Evolutionary conservation across 2,113 vertebrate species (phyloP).

Genomic region (Paralichthys olivaceus): DNA sequence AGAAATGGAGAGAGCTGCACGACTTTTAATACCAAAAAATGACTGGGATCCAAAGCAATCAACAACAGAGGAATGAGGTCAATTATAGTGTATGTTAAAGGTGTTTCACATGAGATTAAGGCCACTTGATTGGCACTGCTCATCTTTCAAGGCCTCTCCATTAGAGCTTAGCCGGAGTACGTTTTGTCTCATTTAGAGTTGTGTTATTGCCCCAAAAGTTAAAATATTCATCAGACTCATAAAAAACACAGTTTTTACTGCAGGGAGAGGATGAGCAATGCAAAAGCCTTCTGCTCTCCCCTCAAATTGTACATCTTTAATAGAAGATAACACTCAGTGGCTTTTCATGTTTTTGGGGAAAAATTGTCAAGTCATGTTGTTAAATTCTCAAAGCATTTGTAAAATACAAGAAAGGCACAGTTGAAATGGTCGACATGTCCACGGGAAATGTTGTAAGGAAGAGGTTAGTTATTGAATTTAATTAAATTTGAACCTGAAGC

Average conservation of each 20-base stretch:
- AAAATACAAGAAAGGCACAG: constrained; percentile 51
- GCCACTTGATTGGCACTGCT: constrained; percentile 50
- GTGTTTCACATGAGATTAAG: constrained; percentile 28
- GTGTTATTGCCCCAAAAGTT: constrained; percentile 77
- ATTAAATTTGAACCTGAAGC: constrained; percentile 49
- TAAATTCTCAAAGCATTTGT: constrained; percentile 55
- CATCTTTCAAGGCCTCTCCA: constrained; percentile 67
- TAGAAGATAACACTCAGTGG: constrained; percentile 54
- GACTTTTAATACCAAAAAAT: background rate
- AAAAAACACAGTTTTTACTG: constrained; percentile 61
- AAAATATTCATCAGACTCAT: constrained; percentile 79
- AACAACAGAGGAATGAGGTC: constrained; percentile 13
- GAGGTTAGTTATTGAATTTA: constrained; percentile 42
- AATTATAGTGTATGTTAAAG: constrained; percentile 22
- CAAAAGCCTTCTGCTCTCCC: constrained; percentile 62
- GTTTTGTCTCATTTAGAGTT: constrained; percentile 69
- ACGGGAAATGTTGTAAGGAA: constrained; percentile 56
- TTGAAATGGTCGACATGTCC: constrained; percentile 57
- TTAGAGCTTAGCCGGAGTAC: constrained; percentile 58
- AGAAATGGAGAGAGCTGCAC: background rate
- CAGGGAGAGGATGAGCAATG: constrained; percentile 63
- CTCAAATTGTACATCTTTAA: constrained; percentile 68
- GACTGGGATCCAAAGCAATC: background rate
- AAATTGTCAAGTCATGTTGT: constrained; percentile 65
- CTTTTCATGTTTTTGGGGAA: constrained; percentile 64